phyloP scores from a whole-genome alignment of 1,140 invertebrate genomes.

The Drosophila saltans region DNA sequence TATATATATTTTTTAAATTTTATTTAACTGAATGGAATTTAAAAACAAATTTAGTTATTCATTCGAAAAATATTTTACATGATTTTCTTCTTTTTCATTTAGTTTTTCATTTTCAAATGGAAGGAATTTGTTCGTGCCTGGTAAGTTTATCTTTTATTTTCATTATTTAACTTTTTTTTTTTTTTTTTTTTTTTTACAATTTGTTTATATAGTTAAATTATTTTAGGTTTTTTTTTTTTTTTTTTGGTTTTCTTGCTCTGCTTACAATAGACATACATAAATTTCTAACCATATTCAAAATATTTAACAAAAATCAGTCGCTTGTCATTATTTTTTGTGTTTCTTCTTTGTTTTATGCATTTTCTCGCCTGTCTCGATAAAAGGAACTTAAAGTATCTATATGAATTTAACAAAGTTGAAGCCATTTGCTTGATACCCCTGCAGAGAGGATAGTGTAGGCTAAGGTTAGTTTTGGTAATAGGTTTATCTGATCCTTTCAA shows the following conservation, averaged over 20 bases:
- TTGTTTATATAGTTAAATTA: constrained; percentile 47
- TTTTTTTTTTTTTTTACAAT: constrained; percentile 58
- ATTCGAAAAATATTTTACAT: constrained; percentile 66
- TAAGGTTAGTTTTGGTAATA: too few relatives aligned
- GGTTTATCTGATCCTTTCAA: too few relatives aligned
- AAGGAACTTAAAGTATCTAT: constrained; percentile 72
- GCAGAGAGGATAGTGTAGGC: neutral
- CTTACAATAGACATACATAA: constrained; percentile 32
- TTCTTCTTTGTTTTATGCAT: constrained; percentile 16
- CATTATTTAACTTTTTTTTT: constrained; percentile 2
- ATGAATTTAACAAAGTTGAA: constrained; percentile 56
- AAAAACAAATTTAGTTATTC: neutral
- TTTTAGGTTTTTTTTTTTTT: constrained; percentile 9
- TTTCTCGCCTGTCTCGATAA: constrained; percentile 27
- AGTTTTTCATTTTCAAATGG: constrained; percentile 62
- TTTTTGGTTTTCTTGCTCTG: constrained; percentile 2
- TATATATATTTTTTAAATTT: constrained; percentile 43
- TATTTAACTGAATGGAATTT: constrained; percentile 11
- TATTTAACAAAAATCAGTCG: constrained; percentile 79
- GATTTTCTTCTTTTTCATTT: constrained; percentile 21
- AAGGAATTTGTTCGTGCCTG: constrained; percentile 81
- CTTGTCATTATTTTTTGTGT: constrained; percentile 39
- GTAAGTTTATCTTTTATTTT: constrained; percentile 50
- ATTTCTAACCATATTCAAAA: constrained; percentile 61
- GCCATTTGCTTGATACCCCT: constrained; percentile 6